Base-by-base conservation (phyloP, 2,888 invertebrate genomes). In the Heliconius sara region DNA sequence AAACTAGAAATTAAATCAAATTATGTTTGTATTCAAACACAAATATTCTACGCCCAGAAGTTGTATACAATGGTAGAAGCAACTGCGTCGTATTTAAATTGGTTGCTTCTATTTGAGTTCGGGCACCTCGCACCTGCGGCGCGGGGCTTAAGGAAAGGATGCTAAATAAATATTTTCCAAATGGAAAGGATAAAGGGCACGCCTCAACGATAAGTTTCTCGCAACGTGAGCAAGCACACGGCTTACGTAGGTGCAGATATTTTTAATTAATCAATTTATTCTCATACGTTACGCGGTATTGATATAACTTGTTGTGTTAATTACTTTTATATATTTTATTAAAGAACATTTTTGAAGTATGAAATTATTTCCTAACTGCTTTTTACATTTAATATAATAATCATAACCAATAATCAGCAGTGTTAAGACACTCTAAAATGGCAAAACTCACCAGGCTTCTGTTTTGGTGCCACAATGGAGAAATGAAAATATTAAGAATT, bases 111-210 rank as follows among this genome's bases (percentile, higher is more conserved):
- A 90, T 94, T 94, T 93, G 93, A 92, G 93, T 94, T 93, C 90
- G 90, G 90, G 89, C 89, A 90, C 89, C 90, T 89, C 90, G 90
- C 94, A 94, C 94, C 94, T 94, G 94, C 30, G 86, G 91, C 89
- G 88, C 85, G 89, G 88, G 88, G 92, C 93, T 93, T 93, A 92
- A 90, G 92, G 91, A 91, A 92, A 92, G 93, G 93, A 91, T 91
- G 92, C 91, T 93, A 91, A 94, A 93, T 92, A 94, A 94, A 94
- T 93, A 94, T 94, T 93, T 92, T 91, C 92, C 89, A 89, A 93
- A 93, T 91, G 91, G 90, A 91, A 92, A 88, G 92, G 92, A 92
- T 92, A 90, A 91, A 91, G 91, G 92, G 91, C 91, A 91, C 92
- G 92, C 89, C 86, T 88, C 89, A 87, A 87, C 92, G 90, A 92